Base-by-base conservation (phyloP, 2,797 vertebrate species). In the Silurus lanzhouensis region DNA sequence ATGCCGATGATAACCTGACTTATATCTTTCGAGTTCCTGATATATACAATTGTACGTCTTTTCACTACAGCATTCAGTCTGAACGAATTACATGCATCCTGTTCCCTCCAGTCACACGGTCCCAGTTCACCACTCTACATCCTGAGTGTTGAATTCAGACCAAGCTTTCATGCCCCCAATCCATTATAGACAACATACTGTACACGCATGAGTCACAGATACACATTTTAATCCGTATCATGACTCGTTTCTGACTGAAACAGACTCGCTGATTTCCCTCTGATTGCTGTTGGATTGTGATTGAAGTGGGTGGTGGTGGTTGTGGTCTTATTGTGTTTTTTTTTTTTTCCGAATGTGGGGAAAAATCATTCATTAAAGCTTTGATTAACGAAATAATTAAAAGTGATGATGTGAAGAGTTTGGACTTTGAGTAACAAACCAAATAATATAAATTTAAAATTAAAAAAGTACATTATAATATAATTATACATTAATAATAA, bases 171-270 rank as follows among this genome's bases (percentile, higher is more conserved):
- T 64, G 76, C 44, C 10, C 44, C 38, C 27, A 25, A 48, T 80
- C 78, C 61, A 48, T 80, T 64, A 64, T 17, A 79, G 38, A 79
- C 13, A 48, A 25, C 38, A 64, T 25, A 60, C 38, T 38, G 38
- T 38, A 38, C 38, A 38, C 27, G 27, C n/a, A n/a, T n/a, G 58
- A 38, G 58, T 38, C 44, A 78, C 58, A 61, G 57, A 22, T 44
- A 79, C 13, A 63, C 10, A 61, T 79, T 63, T 48, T 64, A 25
- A 64, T 66, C 61, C 61, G 10, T 81, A 78, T 52, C n/a, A 66
- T 64, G 38, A 80, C n/a, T 80, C 19, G 64, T 63, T 80, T 64
- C 60, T 22, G 14, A 48, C 22, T 64, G 20, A 63, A 64, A 48
- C 60, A 44, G 61, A n/a, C 14, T 80, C 20, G 15, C 27, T 4